Evolutionary conservation across 2,888 invertebrate genomes (phyloP), one percentile per base, ranked within the genome.

Genomic region (Criorhina ranunculi): DNA sequence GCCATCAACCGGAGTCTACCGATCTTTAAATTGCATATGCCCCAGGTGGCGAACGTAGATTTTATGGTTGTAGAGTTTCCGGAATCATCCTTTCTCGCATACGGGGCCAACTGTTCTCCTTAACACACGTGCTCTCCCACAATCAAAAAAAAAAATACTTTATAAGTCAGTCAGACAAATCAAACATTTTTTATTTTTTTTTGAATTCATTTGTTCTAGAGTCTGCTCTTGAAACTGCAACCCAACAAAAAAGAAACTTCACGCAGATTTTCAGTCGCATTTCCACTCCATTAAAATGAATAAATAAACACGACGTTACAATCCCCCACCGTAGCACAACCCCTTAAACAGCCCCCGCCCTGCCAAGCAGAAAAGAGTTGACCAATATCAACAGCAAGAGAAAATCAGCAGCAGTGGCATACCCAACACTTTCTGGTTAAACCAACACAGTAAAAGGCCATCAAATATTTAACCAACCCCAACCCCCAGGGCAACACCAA

Each of bases 401-500:
- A 67, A 59, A 66, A 77, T 72, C 70, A 59, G 37, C 66, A 66
- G 33, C 66, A 66, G 53, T 78, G 66, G 66, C 64, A 19, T 57
- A 19, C 55, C 49, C 60, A 67, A 78, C 83, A 67, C 62, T 57
- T 78, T 57, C 53, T 69, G 79, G 62, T 37, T 57, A 64, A 69
- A 75, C 60, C 78, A 72, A 78, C 60, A 79, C 60, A 73, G 79
- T 66, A 73, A 83, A 79, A 75, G 40, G 33, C 62, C 49, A 79
- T 79, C 83, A 83, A 83, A 83, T 83, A 83, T 83, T 83, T 79
- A 83, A 57, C 73, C 62, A 62, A 44, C 42, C 70, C 35, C 19
- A 31, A 29, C 37, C 42, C 53, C 59, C n/a, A 31, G 31, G 46
- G 33, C 49, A 46, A 37, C 33, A 35, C 55, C 55, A 46, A 42